A percentile compares a stretch with the other conserved stretches of the same genome.
These are phyloP conservation scores for Cataglyphis livida DNA, from an alignment of 2,888 invertebrate species.

Conservation along the genomic window DNA sequence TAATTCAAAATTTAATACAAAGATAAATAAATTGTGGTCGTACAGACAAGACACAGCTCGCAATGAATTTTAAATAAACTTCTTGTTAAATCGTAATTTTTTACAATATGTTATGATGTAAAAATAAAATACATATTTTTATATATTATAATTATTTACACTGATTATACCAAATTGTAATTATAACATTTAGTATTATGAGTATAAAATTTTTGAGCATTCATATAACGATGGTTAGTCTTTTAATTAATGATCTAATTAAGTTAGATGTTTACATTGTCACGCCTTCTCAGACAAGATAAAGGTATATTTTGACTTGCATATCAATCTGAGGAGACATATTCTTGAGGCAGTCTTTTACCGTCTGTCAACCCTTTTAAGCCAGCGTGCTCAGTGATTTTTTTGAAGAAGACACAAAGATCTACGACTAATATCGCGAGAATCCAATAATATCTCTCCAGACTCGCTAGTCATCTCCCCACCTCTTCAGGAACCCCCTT, in stretches of 20 bases:
- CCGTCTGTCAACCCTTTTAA: constrained; percentile 28
- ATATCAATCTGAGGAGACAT: background rate
- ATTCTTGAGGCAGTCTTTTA: constrained; percentile 38
- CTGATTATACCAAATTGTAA: background rate
- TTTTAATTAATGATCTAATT: background rate
- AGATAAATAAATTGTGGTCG: background rate
- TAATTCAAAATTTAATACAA: background rate
- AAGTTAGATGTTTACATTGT: constrained; percentile 16
- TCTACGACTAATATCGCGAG: constrained; percentile 62
- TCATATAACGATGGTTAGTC: background rate
- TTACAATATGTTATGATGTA: background rate
- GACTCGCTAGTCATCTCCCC: constrained; percentile 63
- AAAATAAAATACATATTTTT: background rate
- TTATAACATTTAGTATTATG: background rate
- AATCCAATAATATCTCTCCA: constrained; percentile 78
- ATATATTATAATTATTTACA: background rate
- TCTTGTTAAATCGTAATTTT: background rate
- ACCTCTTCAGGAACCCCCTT: constrained; percentile 75
- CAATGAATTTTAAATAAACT: background rate
- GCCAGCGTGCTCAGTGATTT: constrained; percentile 21
- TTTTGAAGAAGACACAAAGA: constrained; percentile 44
- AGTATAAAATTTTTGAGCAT: background rate
- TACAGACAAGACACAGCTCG: background rate
- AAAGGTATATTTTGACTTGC: constrained; percentile 18
- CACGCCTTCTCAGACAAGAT: background rate